These are phyloP conservation scores for Hippocampus zosterae DNA, from an alignment of 2,113 vertebrate species.

Conservation along the genomic window DNA sequence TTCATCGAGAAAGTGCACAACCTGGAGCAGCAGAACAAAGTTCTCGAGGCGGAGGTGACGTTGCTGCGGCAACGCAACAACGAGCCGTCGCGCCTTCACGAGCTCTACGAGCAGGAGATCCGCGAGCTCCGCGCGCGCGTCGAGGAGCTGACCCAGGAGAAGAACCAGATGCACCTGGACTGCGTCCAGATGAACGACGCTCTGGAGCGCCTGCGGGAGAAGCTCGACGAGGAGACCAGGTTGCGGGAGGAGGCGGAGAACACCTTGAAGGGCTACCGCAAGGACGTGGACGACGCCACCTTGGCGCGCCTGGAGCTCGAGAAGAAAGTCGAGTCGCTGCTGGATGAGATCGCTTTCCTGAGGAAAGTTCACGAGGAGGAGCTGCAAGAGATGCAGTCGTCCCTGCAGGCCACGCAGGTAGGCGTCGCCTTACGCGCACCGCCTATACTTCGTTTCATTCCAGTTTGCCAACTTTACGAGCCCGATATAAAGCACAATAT, in stretches of 20 bases:
- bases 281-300: constrained; percentile 76
- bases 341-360: constrained; percentile 81
- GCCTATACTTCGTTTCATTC: too few species aligned
- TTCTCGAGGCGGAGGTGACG: constrained; percentile 75
- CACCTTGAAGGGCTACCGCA: constrained; percentile 68
- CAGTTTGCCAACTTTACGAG: not conserved
- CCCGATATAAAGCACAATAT: not conserved
- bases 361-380: constrained; percentile 78
- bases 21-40: constrained; percentile 79
- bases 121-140: constrained; percentile 72
- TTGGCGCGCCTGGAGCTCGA: constrained; percentile 74
- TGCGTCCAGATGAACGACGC: constrained; percentile 73
- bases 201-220: constrained; percentile 68
- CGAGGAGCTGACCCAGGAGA: constrained; percentile 76
- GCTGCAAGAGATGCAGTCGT: constrained; percentile 73
- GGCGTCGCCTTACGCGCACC: not conserved
- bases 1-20: constrained; percentile 80
- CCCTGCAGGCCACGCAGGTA: constrained; percentile 77
- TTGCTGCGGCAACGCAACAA: constrained; percentile 73
- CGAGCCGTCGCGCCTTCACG: constrained; percentile 76
- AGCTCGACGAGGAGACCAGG: constrained; percentile 70
- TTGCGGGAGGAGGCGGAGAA: constrained; percentile 73
- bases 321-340: constrained; percentile 77
- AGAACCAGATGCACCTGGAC: constrained; percentile 76
- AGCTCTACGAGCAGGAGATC: constrained; percentile 79